Evolutionary conservation across 2,888 invertebrate species (phyloP).

Genomic region (Leucozona laternaria): DNA sequence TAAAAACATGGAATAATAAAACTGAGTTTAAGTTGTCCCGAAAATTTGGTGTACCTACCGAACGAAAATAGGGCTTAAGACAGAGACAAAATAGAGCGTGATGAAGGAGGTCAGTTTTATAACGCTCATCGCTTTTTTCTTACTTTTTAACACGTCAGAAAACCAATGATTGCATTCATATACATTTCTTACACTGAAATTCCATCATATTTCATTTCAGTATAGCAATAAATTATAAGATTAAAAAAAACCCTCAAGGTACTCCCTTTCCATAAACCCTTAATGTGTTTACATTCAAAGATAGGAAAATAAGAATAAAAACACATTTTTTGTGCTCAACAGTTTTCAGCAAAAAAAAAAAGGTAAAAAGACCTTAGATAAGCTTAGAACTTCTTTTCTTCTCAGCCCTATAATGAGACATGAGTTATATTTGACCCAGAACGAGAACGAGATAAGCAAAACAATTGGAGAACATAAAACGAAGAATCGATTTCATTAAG

Average conservation of each 20-base stretch:
- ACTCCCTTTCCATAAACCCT: conserved; percentile 1
- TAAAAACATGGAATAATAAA: no score
- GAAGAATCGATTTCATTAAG: conserved; percentile 57
- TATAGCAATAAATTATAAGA: not conserved
- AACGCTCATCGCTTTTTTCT: not conserved
- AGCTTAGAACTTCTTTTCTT: conserved; percentile 28
- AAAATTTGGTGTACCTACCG: no score
- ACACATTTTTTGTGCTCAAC: conserved; percentile 15
- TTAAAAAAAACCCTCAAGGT: not conserved
- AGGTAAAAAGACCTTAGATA: conserved; percentile 20
- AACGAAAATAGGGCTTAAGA: no score
- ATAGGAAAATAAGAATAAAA: conserved; percentile 32
- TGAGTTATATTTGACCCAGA: conserved; percentile 40
- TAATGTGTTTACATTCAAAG: conserved; percentile 22
- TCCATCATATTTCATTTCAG: conserved; percentile 2
- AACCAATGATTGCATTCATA: conserved; percentile 4
- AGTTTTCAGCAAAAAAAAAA: conserved; percentile 39
- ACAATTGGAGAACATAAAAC: conserved; percentile 23
- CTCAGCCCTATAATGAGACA: conserved; percentile 29
- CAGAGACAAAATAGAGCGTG: no score
- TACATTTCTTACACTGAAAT: not conserved
- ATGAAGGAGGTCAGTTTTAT: not conserved
- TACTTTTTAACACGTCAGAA: not conserved
- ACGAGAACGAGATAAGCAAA: conserved; percentile 29
- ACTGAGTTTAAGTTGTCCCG: no score